Conservation (phyloP, 2,113 vertebrate species). For the Camelus bactrianus region DNA sequence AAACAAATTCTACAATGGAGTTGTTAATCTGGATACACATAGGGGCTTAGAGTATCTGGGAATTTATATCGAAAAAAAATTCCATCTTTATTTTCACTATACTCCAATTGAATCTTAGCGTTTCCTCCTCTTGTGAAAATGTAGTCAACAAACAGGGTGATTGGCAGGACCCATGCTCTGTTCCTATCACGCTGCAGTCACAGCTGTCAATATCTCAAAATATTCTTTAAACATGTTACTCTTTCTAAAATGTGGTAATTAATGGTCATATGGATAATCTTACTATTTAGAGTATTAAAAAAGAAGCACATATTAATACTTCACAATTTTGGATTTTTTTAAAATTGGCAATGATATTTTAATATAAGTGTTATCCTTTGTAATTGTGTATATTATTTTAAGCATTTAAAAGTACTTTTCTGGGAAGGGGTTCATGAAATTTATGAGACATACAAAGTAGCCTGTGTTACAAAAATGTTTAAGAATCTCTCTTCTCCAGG, state of each 20-base stretch:
- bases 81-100: background rate
- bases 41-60: background rate
- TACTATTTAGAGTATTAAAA: background rate
- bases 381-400: background rate
- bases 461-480: background rate
- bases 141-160: background rate
- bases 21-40: background rate
- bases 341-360: background rate
- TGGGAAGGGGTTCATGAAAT: background rate
- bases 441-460: background rate
- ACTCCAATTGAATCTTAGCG: background rate
- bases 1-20: background rate
- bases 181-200: too few species aligned
- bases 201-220: background rate
- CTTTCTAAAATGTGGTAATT: background rate
- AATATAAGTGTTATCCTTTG: background rate
- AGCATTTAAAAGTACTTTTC: background rate
- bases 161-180: background rate
- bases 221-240: background rate
- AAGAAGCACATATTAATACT: background rate
- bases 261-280: background rate
- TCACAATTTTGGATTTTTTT: background rate
- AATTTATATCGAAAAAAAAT: background rate
- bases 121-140: background rate
- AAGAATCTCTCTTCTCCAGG: background rate